These are phyloP conservation scores for Pterostichus niger DNA, from an alignment of 2,888 invertebrate genomes.

Conservation along the genomic window DNA sequence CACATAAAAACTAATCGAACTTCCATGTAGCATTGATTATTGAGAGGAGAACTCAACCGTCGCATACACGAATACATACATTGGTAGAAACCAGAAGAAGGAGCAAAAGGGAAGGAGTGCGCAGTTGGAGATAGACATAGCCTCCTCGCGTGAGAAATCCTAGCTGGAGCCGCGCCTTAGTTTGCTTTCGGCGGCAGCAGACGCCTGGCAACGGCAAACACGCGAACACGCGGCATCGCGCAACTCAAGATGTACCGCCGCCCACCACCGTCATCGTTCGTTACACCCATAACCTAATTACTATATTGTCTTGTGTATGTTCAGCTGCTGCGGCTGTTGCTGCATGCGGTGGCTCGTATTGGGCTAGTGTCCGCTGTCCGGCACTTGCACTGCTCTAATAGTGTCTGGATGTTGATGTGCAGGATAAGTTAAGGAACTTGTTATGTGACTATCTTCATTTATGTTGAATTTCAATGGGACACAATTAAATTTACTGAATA, in stretches of 20 bases:
- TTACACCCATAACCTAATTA: conserved; percentile 62
- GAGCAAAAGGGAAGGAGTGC: neutral
- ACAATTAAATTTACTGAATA: conserved; percentile 43
- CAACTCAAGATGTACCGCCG: conserved; percentile 23
- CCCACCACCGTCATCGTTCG: conserved; percentile 15
- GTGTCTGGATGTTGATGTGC: conserved; percentile 21
- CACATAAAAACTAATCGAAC: conserved; percentile 5
- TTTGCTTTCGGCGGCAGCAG: conserved; percentile 55
- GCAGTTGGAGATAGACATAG: conserved; percentile 27
- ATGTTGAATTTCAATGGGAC: conserved; percentile 45
- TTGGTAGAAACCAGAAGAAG: neutral
- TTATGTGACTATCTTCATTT: conserved; percentile 41
- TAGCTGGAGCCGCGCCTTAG: conserved; percentile 64
- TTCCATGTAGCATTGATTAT: conserved; percentile 4
- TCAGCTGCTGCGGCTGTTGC: neutral
- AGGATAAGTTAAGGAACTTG: conserved; percentile 19
- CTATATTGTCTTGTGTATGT: conserved; percentile 48
- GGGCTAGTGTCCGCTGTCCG: too few species aligned
- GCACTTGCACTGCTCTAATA: neutral
- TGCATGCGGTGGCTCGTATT: too few species aligned
- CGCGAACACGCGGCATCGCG: conserved; percentile 19
- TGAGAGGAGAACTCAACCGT: neutral
- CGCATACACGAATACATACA: conserved; percentile 1
- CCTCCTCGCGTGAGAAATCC: conserved; percentile 16
- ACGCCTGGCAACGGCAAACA: conserved; percentile 63